phyloP scores from a whole-genome alignment of 2,797 vertebrate species.

The Pangasius djambal region DNA sequence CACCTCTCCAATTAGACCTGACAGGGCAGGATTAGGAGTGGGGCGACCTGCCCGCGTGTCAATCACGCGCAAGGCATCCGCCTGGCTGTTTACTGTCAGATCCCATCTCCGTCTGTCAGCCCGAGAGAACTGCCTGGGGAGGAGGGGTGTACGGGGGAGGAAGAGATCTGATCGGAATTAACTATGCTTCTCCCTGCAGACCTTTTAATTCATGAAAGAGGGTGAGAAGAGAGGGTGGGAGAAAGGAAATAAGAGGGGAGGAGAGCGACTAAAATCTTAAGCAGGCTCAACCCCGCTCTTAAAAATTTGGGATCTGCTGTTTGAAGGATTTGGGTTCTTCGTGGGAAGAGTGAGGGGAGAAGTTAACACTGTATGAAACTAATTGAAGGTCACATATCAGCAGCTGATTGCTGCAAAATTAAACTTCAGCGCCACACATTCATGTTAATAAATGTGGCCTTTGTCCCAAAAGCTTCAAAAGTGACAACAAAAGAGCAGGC shows the following conservation, averaged over 20 bases:
- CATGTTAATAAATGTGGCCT: too few relatives aligned
- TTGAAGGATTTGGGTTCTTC: constrained; percentile 30
- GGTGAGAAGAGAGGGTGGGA: constrained; percentile 61
- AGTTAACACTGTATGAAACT: neutral
- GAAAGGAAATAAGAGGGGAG: constrained; percentile 53
- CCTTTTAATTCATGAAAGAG: constrained; percentile 84
- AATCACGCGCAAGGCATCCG: constrained; percentile 82
- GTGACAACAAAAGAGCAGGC: neutral
- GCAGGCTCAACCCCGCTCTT: constrained; percentile 72
- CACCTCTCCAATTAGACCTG: constrained; percentile 87
- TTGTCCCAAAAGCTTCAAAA: neutral
- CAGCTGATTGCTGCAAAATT: neutral
- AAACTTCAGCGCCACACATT: neutral
- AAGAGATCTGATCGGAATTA: constrained; percentile 83
- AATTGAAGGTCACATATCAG: constrained; percentile 18
- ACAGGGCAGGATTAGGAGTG: constrained; percentile 86
- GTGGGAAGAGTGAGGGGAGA: neutral
- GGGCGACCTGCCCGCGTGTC: constrained; percentile 82
- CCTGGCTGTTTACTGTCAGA: constrained; percentile 86
- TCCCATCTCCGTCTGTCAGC: constrained; percentile 85
- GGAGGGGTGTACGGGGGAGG: constrained; percentile 55
- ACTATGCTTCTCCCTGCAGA: constrained; percentile 75
- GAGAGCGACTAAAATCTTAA: constrained; percentile 80
- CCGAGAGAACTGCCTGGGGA: constrained; percentile 39
- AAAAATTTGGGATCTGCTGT: constrained; percentile 72